Evolutionary conservation across 1,140 invertebrate species (phyloP).

Genomic region (Bombus waltoni): DNA sequence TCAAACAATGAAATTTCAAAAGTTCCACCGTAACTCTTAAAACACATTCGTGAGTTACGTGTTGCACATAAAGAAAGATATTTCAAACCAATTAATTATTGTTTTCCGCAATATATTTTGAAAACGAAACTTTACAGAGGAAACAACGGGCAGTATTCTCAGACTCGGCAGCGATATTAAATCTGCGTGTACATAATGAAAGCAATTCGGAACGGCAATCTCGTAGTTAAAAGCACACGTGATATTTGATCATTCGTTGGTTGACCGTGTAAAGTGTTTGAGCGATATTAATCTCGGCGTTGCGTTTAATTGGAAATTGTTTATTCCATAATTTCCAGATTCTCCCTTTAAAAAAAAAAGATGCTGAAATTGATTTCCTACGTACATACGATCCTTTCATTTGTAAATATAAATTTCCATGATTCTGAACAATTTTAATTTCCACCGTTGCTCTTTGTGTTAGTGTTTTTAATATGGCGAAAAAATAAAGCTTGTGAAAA

Average conservation of each 20-base stretch:
- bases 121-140: not conserved
- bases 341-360: not conserved
- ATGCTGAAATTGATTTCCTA: not conserved
- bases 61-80: not conserved
- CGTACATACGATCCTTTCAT: not conserved
- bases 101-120: not conserved
- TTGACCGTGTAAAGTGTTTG: conserved; percentile 19
- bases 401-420: not conserved
- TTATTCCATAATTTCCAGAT: conserved; percentile 11
- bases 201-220: conserved; percentile 8
- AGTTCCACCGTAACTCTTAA: too few species aligned
- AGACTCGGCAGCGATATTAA: conserved; percentile 7
- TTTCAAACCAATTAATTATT: not conserved
- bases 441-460: too few species aligned
- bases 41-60: too few species aligned
- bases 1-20: too few species aligned
- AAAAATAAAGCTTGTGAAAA: not conserved
- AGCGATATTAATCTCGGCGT: conserved; percentile 25
- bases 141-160: not conserved
- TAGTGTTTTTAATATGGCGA: not conserved
- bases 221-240: conserved; percentile 24
- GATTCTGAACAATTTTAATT: not conserved
- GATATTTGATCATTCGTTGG: conserved; percentile 28
- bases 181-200: conserved; percentile 1
- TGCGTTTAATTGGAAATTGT: conserved; percentile 16